phyloP scores from a whole-genome alignment of 2,888 invertebrate species.

The Dinocampus coccinellae region DNA sequence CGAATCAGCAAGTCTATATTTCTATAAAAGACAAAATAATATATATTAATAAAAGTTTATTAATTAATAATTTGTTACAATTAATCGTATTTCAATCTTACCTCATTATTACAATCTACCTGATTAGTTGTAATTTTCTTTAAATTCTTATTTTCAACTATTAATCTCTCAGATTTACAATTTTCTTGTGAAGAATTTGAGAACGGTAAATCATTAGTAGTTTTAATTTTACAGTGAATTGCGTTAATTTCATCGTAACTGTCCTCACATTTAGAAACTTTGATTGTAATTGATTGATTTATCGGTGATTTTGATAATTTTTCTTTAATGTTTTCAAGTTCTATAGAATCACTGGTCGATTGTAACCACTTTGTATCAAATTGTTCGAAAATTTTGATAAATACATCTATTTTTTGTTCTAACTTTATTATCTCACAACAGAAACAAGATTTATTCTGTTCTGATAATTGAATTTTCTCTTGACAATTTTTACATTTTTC shows the following conservation, averaged over 20 bases:
- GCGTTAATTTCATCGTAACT: slow-evolving; percentile 20
- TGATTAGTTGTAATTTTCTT: slow-evolving; percentile 2
- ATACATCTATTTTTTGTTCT: slow-evolving; percentile 50
- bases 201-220: no score
- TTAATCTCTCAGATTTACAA: slow-evolving; percentile 17
- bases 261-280: slow-evolving; percentile 26
- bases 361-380: slow-evolving; percentile 52
- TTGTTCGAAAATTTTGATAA: slow-evolving; percentile 50
- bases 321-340: slow-evolving; percentile 45
- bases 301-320: slow-evolving; percentile 48
- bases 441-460: slow-evolving; percentile 40
- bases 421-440: slow-evolving; percentile 48
- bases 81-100: no score
- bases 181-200: background rate
- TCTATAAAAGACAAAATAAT: no score
- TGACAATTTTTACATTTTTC: slow-evolving; percentile 71
- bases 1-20: slow-evolving; percentile 11
- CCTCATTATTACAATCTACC: slow-evolving; percentile 10
- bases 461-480: slow-evolving; percentile 58
- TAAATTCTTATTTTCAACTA: slow-evolving; percentile 13
- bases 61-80: no score
- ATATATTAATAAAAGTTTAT: no score
- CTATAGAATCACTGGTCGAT: slow-evolving; percentile 47
- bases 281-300: slow-evolving; percentile 42
- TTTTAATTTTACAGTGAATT: background rate